These are phyloP conservation scores for Calliphora vicina DNA, from an alignment of 1,140 invertebrate species.

Conservation along the genomic window DNA sequence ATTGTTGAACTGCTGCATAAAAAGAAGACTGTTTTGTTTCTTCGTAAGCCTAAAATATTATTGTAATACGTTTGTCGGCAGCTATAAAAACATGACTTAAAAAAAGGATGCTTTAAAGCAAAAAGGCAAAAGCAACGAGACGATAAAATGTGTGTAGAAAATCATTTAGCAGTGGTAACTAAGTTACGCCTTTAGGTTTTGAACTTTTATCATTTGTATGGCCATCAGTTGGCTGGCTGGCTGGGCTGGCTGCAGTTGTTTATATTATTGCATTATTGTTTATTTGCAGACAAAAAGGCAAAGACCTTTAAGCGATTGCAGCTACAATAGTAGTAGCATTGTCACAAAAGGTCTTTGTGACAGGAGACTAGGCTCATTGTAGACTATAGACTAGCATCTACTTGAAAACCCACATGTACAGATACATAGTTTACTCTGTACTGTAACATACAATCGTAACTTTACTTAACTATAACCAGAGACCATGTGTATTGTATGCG, in stretches of 20 bases:
- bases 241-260: neutral
- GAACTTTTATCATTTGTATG: neutral
- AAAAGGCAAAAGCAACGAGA: neutral
- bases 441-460: no score
- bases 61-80: neutral
- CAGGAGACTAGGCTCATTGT: neutral
- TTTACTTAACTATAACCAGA: no score
- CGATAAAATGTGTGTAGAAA: neutral
- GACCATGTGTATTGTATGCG: neutral
- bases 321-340: neutral
- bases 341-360: constrained; percentile 5
- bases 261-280: neutral
- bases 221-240: no score
- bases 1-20: neutral
- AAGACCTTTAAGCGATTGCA: neutral
- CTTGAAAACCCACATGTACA: neutral
- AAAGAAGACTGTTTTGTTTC: neutral
- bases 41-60: constrained; percentile 9
- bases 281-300: neutral
- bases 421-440: neutral
- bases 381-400: neutral
- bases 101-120: neutral
- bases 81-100: neutral
- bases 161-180: neutral
- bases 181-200: constrained; percentile 2